Evolutionary conservation across 2,113 vertebrate species (phyloP).

Genomic region (Alethe castanea): DNA sequence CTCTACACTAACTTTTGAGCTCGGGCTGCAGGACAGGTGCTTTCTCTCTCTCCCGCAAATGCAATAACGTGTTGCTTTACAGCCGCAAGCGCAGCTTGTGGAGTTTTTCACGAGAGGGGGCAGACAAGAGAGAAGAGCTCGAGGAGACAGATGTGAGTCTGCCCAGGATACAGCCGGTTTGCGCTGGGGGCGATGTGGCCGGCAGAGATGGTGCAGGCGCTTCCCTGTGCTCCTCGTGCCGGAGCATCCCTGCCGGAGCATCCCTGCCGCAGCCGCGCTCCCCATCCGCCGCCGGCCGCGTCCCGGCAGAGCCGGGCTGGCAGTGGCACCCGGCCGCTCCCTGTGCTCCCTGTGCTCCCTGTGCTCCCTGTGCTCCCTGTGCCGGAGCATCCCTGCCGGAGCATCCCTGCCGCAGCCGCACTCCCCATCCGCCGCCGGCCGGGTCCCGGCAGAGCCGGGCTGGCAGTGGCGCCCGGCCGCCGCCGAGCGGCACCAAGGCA

Average conservation of each 20-base stretch:
- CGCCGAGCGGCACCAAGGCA: neutral
- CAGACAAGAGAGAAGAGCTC: neutral
- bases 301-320: too few species aligned
- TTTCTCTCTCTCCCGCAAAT: rapidly evolving
- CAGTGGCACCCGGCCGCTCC: too few species aligned
- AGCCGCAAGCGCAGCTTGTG: neutral
- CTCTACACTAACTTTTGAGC: neutral
- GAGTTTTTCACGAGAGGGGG: neutral
- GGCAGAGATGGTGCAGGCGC: neutral
- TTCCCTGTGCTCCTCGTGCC: too few species aligned
- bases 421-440: too few species aligned
- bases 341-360: too few species aligned
- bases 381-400: too few species aligned
- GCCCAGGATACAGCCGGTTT: rapidly evolving
- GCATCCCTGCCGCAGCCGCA: neutral
- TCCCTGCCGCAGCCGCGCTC: too few species aligned
- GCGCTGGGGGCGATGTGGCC: rapidly evolving
- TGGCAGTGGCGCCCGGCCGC: neutral
- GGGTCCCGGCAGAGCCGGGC: too few species aligned
- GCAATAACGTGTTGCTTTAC: rapidly evolving
- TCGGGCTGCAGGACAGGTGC: neutral
- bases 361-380: too few species aligned
- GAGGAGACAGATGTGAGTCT: too few species aligned
- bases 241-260: too few species aligned
- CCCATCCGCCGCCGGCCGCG: too few species aligned